Conservation (phyloP, 2,113 vertebrate genomes). For the Pyrgilauda ruficollis region DNA sequence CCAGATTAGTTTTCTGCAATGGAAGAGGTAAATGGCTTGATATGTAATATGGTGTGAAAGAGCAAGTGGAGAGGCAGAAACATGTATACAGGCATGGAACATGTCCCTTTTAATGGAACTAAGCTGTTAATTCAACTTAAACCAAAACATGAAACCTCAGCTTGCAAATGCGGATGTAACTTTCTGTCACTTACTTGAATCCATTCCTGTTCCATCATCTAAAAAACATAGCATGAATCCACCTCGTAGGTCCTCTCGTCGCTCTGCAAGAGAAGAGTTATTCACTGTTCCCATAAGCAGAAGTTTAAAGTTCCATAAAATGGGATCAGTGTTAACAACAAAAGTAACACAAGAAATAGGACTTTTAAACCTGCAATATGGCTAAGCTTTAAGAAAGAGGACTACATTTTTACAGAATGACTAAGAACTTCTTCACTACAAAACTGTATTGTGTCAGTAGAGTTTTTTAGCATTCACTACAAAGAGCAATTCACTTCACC, state of each 20-base stretch:
- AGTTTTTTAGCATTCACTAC: background rate
- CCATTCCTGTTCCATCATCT: constrained; percentile 97
- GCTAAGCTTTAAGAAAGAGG: background rate
- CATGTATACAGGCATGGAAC: background rate
- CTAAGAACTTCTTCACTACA: background rate
- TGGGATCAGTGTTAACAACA: background rate
- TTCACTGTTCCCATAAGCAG: background rate
- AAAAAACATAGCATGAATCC: constrained; percentile 96
- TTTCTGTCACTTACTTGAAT: constrained; percentile 83
- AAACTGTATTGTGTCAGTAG: background rate
- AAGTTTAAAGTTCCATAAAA: background rate
- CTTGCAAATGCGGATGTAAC: background rate
- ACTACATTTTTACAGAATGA: background rate
- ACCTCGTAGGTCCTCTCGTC: constrained; percentile 84
- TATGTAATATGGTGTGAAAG: background rate
- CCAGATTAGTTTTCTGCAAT: background rate
- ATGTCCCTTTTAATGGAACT: background rate
- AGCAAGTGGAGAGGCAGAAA: background rate
- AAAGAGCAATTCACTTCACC: background rate
- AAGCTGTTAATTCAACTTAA: background rate
- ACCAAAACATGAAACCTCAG: background rate
- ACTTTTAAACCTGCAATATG: background rate
- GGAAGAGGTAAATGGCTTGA: background rate
- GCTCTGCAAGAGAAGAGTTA: constrained; percentile 75
- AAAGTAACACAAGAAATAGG: background rate